Conservation (phyloP, 2,888 invertebrate genomes). For the Agrochola macilenta region DNA sequence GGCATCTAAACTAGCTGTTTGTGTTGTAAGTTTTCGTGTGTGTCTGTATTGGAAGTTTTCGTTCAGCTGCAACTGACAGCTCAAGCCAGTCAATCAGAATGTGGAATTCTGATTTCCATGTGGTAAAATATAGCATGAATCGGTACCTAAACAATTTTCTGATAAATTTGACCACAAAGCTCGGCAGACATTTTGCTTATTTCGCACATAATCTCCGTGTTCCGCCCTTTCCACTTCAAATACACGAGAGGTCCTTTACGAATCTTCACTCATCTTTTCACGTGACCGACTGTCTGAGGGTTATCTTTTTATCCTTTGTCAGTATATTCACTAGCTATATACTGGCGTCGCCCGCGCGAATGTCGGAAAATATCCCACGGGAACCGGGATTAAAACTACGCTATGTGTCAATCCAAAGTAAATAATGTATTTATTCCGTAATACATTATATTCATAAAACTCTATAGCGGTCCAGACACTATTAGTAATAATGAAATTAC, state of each 20-base stretch:
- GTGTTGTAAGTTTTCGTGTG: too few relatives aligned
- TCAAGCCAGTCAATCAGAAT: not conserved
- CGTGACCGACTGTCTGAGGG: not conserved
- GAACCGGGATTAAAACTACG: too few relatives aligned
- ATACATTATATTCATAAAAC: too few relatives aligned
- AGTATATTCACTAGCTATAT: not conserved
- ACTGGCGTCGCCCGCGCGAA: too few relatives aligned
- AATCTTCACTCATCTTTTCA: conserved; percentile 27
- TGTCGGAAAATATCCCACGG: too few relatives aligned
- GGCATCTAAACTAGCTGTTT: not conserved
- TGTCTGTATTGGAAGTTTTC: not conserved
- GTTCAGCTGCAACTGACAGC: not conserved
- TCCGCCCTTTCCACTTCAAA: conserved; percentile 34
- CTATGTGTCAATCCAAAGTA: too few relatives aligned
- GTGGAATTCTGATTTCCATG: not conserved
- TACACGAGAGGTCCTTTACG: conserved; percentile 17
- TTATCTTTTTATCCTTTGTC: conserved; percentile 13
- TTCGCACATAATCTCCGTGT: conserved; percentile 33
- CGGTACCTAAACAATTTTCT: not conserved
- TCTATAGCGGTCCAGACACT: too few relatives aligned
- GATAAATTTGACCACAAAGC: conserved; percentile 11
- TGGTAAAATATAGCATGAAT: not conserved
- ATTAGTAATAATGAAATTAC: too few relatives aligned
- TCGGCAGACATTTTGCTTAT: conserved; percentile 18
- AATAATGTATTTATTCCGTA: too few relatives aligned